Percentiles rank a stretch among this genome's conserved stretches.
These are phyloP conservation scores for Tarsius wallacei DNA, from an alignment of 2,797 vertebrate genomes.

Conservation along the genomic window DNA sequence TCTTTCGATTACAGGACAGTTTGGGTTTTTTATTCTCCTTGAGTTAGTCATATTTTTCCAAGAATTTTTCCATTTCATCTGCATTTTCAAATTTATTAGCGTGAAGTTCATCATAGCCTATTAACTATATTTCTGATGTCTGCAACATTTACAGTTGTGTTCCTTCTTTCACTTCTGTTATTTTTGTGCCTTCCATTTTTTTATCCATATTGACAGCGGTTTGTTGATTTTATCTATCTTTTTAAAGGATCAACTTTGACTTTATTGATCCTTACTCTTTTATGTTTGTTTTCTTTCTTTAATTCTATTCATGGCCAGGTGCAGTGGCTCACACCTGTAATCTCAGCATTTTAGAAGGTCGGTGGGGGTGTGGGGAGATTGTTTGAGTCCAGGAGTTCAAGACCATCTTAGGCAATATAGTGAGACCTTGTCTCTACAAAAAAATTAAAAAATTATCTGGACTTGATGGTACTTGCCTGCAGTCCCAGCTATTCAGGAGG, in stretches of 20 bases:
- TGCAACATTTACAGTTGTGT: not conserved
- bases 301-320: not conserved
- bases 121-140: not conserved
- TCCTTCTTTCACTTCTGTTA: not conserved
- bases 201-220: not conserved
- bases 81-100: constrained; percentile 19
- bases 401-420: no score
- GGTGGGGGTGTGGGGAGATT: no score
- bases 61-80: not conserved
- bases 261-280: not conserved
- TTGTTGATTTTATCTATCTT: not conserved
- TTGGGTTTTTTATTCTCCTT: not conserved
- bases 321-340: no score
- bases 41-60: not conserved
- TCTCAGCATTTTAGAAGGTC: no score
- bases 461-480: no score
- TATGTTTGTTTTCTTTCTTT: not conserved
- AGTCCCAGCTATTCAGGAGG: no score
- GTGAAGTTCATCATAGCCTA: not conserved
- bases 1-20: not conserved
- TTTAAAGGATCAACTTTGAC: not conserved
- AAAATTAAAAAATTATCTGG: no score
- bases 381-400: no score
- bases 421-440: no score
- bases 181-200: not conserved